Base-by-base conservation (phyloP, 2,888 invertebrate genomes). In the Drosophila mercatorum region DNA sequence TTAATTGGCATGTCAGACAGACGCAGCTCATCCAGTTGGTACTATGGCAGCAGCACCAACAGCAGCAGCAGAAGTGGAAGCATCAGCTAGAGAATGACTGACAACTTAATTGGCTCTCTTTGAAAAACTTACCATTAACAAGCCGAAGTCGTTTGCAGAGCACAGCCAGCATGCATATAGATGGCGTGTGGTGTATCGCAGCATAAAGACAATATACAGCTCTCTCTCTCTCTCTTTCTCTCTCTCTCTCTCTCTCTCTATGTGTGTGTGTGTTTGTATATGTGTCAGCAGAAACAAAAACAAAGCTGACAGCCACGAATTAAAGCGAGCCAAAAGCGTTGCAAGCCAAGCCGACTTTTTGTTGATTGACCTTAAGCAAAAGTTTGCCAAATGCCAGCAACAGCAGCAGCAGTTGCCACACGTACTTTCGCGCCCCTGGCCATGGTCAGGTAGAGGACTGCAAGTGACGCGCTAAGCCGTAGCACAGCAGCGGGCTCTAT, bases 81-180 rank as follows among this genome's bases (percentile, higher is more conserved):
- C 66, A 64, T 68, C 87, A 81, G 56, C 68, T 77, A 68, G 66
- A 68, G 83, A 88, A 72, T 91, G 91, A 91, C 89, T 90, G 91
- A 91, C 91, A 91, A 91, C 84, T 89, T 91, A 91, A 91, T 91
- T 91, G 87, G 87, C 84, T 90, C 90, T 82, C 85, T 87, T 76
- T 78, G 69, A 79, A 81, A 84, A 83, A 89, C 80, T 89, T 81
- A 77, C 78, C 75, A 89, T 85, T 88, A 88, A 85, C 77, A 80
- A 75, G 79, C 76, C 44, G 17, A 69, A 73, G 63, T 64, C 55
- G 72, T 64, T 62, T 6, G 31, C 49, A 77, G 60, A 76, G 55
- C 52, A 62, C 41, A 53, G 28, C 22, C 12, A 17, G 36, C 43
- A 31, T 55, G n/a, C 55, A 59, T 60, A 60, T 40, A 38, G 6